phyloP scores from a whole-genome alignment of 2,888 invertebrate species.

The Periphyllus acericola region DNA sequence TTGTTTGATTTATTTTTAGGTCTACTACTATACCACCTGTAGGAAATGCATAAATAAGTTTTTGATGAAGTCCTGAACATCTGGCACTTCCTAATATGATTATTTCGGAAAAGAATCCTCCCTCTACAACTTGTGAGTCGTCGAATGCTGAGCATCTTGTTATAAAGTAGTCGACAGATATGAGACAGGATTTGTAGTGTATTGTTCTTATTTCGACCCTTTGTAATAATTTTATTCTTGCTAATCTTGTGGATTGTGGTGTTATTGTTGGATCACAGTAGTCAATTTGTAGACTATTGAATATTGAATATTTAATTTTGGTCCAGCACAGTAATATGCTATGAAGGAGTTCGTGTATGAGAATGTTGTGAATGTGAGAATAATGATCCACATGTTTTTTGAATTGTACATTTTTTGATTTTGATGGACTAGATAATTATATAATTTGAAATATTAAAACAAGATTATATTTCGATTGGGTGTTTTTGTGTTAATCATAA shows the following conservation, averaged over 20 bases:
- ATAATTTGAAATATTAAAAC: too few relatives aligned
- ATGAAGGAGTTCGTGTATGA: neutral
- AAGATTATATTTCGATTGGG: too few relatives aligned
- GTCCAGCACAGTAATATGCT: neutral
- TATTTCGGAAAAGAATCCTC: neutral
- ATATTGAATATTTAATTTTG: neutral
- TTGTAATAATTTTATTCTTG: neutral
- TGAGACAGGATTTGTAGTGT: neutral
- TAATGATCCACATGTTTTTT: too few relatives aligned
- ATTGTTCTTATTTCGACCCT: neutral
- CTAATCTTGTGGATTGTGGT: neutral
- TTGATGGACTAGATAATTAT: too few relatives aligned
- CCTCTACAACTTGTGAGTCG: neutral
- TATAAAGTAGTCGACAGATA: neutral
- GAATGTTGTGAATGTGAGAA: too few relatives aligned
- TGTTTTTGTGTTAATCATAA: too few relatives aligned
- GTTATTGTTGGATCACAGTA: neutral
- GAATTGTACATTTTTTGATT: too few relatives aligned
- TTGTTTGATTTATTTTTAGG: neutral
- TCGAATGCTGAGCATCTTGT: neutral
- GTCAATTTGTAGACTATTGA: neutral
- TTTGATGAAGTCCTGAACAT: neutral
- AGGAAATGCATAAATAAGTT: neutral
- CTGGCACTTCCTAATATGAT: neutral
- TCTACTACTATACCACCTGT: neutral